Evolutionary conservation across 2,797 vertebrate genomes (phyloP).

Genomic region (Pelobates cultripes): DNA sequence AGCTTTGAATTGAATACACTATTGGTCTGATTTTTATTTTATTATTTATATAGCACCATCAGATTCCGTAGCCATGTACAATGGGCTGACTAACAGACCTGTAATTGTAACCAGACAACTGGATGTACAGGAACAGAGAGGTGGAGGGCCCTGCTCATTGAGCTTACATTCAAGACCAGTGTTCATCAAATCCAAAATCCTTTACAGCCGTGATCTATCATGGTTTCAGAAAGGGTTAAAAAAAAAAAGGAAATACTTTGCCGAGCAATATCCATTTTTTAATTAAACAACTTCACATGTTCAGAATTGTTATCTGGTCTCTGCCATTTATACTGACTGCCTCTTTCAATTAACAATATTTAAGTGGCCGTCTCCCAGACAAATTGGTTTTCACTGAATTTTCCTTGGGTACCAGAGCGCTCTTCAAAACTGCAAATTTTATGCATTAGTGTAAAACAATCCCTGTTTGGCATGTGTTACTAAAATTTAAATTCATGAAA

Average conservation of each 20-base stretch:
- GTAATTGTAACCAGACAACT: too few relatives aligned
- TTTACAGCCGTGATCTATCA: too few relatives aligned
- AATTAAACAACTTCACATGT: neutral
- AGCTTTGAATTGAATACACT: too few relatives aligned
- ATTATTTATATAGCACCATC: too few relatives aligned
- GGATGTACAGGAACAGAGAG: too few relatives aligned
- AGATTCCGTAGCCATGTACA: too few relatives aligned
- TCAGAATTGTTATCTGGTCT: neutral
- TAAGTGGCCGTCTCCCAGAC: conserved; percentile 33
- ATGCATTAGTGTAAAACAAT: conserved; percentile 44
- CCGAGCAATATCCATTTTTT: neutral
- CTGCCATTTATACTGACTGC: neutral
- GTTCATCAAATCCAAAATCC: too few relatives aligned
- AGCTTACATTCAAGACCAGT: too few relatives aligned
- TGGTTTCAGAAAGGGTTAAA: too few relatives aligned
- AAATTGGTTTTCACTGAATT: conserved; percentile 26
- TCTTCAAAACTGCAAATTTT: conserved; percentile 39
- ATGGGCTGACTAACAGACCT: too few relatives aligned
- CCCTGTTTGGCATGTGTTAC: conserved; percentile 38
- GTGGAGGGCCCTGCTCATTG: too few relatives aligned
- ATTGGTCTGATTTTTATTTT: too few relatives aligned
- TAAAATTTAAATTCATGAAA: conserved; percentile 55
- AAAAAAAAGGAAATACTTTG: neutral
- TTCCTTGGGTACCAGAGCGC: conserved; percentile 17
- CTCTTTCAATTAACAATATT: conserved; percentile 37